Evolutionary conservation across 1,140 invertebrate species (phyloP).

Genomic region (Drosophila pandora): DNA sequence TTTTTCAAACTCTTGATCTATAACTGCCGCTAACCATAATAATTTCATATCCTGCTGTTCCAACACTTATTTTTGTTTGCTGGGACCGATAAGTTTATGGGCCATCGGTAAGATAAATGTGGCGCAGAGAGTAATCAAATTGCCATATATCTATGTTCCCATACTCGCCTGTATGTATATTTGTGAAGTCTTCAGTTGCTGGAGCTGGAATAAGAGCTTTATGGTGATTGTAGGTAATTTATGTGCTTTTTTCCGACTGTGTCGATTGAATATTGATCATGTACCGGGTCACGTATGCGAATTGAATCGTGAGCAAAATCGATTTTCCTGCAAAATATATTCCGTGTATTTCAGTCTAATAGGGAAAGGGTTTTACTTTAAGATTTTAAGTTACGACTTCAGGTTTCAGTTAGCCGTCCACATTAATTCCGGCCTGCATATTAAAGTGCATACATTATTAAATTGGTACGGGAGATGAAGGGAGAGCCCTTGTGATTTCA

Average conservation of each 20-base stretch:
- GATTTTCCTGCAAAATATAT: constrained; percentile 29
- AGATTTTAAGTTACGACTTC: background rate
- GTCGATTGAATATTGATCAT: constrained; percentile 48
- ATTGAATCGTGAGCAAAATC: constrained; percentile 22
- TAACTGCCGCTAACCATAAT: background rate
- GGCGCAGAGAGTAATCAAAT: constrained; percentile 41
- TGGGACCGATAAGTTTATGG: constrained; percentile 36
- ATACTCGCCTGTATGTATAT: constrained; percentile 1
- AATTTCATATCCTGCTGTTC: constrained; percentile 24
- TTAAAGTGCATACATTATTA: constrained; percentile 25
- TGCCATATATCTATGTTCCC: constrained; percentile 20
- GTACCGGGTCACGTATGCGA: constrained; percentile 38
- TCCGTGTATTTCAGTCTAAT: constrained; percentile 1
- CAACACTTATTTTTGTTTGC: constrained; percentile 37
- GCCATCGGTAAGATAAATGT: constrained; percentile 49
- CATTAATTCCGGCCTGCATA: constrained; percentile 16
- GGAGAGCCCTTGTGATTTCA: constrained; percentile 21
- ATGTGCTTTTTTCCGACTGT: constrained; percentile 18
- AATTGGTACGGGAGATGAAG: constrained; percentile 22
- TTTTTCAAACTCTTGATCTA: background rate
- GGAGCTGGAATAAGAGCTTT: constrained; percentile 25
- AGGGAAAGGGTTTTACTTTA: background rate
- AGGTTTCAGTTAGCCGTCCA: background rate
- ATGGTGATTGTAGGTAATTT: constrained; percentile 40
- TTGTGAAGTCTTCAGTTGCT: background rate